Evolutionary conservation across 2,113 vertebrate species (phyloP), one percentile per base, ranked within the genome.

Genomic region (Anoura caudifer): DNA sequence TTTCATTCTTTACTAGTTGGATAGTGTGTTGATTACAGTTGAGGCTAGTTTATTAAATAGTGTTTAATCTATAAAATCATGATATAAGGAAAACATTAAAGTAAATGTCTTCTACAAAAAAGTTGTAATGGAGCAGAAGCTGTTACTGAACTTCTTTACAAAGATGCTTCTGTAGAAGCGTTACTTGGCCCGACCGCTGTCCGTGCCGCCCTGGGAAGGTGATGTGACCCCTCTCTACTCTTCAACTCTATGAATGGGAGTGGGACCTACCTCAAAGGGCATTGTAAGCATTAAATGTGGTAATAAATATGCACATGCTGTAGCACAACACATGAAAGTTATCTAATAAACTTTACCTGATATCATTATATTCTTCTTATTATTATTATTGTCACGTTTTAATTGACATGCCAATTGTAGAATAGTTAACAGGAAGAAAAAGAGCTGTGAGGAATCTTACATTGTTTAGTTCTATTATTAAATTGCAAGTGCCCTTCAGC

Each of bases 101-200:
- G n/a, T 69, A 80, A 95, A 81, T 69, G 22, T 92, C 65, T 67
- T 88, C 0, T 79, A 16, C 24, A 92, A 43, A 77, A 96, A 80
- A 36, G 4, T 87, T 92, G 15, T 65, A 83, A 38, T 81, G 11
- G 22, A 38, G 84, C 28, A 84, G 22, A 87, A 95, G 45, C n/a
- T 72, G 59, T 88, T 82, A 91, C 47, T 86, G 83, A 86, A 95
- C 52, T 76, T 11, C 65, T 90, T 91, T 86, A 69, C 45, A 86
- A 69, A 75, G 63, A 87, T 72, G 47, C 87, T 50, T 43, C 61
- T 61, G 16, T 63, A 38, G 7, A 89, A 88, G 50, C 85, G 69
- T 54, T 79, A 52, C 3, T 84, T 83, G 47, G n/a, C 6, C 13
- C 36, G 20, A 41, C 26, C 15, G 63, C 70, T 84, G 33, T 84